These are phyloP conservation scores for Callitettix versicolor DNA, from an alignment of 1,140 invertebrate genomes.

Conservation along the genomic window DNA sequence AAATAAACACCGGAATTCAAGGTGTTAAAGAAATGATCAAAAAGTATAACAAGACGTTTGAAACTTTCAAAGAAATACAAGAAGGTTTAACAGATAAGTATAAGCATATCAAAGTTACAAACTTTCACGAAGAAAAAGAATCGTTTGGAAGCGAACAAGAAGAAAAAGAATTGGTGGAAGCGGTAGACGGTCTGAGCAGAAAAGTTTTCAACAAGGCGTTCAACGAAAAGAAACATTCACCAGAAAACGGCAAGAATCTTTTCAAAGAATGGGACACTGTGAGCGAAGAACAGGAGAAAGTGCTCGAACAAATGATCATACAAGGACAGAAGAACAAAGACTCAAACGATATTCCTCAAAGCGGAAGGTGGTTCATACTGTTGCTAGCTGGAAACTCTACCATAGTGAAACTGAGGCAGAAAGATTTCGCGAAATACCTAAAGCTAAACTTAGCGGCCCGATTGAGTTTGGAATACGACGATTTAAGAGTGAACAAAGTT, in stretches of 20 bases:
- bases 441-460: slow-evolving; percentile 32
- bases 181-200: background rate
- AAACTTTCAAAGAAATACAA: slow-evolving; percentile 2
- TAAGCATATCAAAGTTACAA: slow-evolving; percentile 2
- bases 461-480: slow-evolving; percentile 31
- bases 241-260: slow-evolving; percentile 19
- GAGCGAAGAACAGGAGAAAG: slow-evolving; percentile 26
- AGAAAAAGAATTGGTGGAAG: slow-evolving; percentile 17
- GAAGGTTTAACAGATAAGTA: background rate
- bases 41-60: too few relatives aligned
- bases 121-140: slow-evolving; percentile 2
- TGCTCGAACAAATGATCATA: slow-evolving; percentile 24
- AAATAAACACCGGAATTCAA: too few relatives aligned
- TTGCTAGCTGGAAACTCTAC: slow-evolving; percentile 30
- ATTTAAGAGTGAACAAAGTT: slow-evolving; percentile 28
- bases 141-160: slow-evolving; percentile 22
- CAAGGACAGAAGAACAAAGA: slow-evolving; percentile 13
- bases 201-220: too few relatives aligned
- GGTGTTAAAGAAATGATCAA: too few relatives aligned
- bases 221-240: too few relatives aligned
- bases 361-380: slow-evolving; percentile 26
- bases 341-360: slow-evolving; percentile 10
- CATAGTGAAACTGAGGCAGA: slow-evolving; percentile 28
- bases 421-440: slow-evolving; percentile 31
- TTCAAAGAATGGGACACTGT: slow-evolving; percentile 26